phyloP scores from a whole-genome alignment of 2,113 vertebrate genomes.

The Dasyornis broadbenti region DNA sequence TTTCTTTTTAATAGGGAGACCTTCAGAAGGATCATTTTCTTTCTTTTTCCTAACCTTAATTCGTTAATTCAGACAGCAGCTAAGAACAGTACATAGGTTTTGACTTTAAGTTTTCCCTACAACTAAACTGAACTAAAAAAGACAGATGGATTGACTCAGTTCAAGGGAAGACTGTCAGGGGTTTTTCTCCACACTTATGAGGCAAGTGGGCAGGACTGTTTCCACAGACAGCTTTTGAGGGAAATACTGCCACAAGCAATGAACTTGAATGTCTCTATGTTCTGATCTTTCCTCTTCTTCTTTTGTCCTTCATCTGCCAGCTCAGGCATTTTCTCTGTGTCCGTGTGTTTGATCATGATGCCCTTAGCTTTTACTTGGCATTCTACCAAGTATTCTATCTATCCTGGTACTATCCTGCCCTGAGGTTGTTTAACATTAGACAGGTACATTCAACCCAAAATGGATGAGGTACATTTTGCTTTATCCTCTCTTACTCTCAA shows the following conservation, averaged over 20 bases:
- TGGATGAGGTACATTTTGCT: background rate
- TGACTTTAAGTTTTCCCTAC: background rate
- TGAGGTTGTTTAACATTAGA: background rate
- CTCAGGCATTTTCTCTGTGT: background rate
- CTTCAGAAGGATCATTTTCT: background rate
- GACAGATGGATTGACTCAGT: background rate
- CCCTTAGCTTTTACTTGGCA: background rate
- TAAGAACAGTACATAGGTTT: background rate
- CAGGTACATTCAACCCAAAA: background rate
- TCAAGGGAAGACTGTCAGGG: background rate
- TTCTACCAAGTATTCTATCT: background rate
- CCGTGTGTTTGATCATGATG: background rate
- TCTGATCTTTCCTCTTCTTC: background rate
- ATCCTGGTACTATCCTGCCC: background rate
- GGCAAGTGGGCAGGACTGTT: background rate
- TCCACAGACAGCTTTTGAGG: background rate
- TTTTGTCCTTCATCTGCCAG: conserved; percentile 20
- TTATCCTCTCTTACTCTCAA: background rate
- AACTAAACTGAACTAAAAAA: background rate
- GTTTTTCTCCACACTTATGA: background rate
- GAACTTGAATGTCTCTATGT: background rate
- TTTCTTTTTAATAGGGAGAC: background rate
- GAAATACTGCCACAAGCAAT: background rate
- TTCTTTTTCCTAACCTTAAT: background rate
- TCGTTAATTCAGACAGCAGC: background rate